Evolutionary conservation across 1,140 invertebrate genomes (phyloP).

Genomic region (Harlomillsia oculata): DNA sequence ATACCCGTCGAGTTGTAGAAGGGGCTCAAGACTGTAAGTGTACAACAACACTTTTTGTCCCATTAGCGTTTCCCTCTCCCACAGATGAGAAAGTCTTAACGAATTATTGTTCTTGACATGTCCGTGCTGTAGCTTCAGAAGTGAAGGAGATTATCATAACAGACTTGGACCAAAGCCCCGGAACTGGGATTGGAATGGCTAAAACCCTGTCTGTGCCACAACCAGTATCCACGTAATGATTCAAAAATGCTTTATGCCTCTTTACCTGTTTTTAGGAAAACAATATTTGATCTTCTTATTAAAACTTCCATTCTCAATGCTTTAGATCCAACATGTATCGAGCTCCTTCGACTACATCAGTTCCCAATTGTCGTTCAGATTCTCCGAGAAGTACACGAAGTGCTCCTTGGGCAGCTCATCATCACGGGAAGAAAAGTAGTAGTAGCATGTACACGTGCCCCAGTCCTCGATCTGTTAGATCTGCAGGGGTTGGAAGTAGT

Average conservation of each 20-base stretch:
- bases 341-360: slow-evolving; percentile 35
- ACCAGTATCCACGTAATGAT: slow-evolving; percentile 50
- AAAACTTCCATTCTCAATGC: neutral
- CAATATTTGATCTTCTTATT: no score
- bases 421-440: slow-evolving; percentile 38
- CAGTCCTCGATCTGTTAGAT: slow-evolving; percentile 31
- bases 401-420: slow-evolving; percentile 59
- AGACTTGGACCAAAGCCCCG: slow-evolving; percentile 20
- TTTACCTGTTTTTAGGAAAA: no score
- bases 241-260: no score
- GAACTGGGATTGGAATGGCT: slow-evolving; percentile 15
- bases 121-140: slow-evolving; percentile 41
- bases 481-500: slow-evolving; percentile 23
- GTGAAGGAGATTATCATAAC: slow-evolving; percentile 44
- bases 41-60: neutral
- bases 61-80: neutral
- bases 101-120: neutral
- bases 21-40: slow-evolving; percentile 47
- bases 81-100: neutral
- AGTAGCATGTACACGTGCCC: slow-evolving; percentile 23
- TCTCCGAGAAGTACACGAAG: slow-evolving; percentile 71
- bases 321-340: slow-evolving; percentile 29
- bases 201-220: slow-evolving; percentile 53
- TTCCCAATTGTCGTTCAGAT: slow-evolving; percentile 43
- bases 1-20: slow-evolving; percentile 57